These are phyloP conservation scores for Bucco capensis DNA, from an alignment of 2,113 vertebrate genomes.

Conservation along the genomic window DNA sequence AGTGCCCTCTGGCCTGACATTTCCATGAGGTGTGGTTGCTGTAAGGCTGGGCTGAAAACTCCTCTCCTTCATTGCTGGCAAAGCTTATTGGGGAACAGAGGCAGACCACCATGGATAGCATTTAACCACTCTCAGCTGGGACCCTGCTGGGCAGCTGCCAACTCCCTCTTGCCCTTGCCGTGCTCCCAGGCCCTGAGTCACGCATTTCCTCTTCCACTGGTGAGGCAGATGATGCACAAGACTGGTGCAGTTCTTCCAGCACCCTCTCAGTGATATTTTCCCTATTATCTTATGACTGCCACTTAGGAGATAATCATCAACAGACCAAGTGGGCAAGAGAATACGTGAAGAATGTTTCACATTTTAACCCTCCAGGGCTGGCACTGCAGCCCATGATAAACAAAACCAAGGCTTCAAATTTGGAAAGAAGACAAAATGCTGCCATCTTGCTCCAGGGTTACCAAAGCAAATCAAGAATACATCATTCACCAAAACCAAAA, in stretches of 20 bases:
- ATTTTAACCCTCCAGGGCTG: background rate
- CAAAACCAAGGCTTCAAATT: background rate
- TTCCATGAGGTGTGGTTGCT: background rate
- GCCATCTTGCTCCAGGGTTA: background rate
- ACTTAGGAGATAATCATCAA: background rate
- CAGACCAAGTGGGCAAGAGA: background rate
- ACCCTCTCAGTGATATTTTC: conserved; percentile 3
- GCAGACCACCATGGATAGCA: background rate
- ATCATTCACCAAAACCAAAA: background rate
- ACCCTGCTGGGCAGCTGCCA: background rate
- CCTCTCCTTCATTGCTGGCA: background rate
- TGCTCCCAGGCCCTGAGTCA: conserved; percentile 20
- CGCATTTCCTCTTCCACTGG: background rate
- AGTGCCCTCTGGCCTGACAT: background rate
- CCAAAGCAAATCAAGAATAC: background rate
- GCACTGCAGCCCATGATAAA: background rate
- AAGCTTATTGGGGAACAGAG: background rate
- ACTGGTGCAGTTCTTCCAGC: background rate
- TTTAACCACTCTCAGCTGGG: background rate
- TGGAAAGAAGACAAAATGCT: background rate
- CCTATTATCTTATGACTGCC: conserved; percentile 19
- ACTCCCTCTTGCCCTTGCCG: background rate
- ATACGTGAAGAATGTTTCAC: background rate
- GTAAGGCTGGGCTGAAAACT: background rate
- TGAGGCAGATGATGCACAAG: background rate